A percentile compares a stretch with the other conserved stretches of the same genome.
phyloP scores from a whole-genome alignment of 2,797 vertebrate genomes.

The Peromyscus aztecus region DNA sequence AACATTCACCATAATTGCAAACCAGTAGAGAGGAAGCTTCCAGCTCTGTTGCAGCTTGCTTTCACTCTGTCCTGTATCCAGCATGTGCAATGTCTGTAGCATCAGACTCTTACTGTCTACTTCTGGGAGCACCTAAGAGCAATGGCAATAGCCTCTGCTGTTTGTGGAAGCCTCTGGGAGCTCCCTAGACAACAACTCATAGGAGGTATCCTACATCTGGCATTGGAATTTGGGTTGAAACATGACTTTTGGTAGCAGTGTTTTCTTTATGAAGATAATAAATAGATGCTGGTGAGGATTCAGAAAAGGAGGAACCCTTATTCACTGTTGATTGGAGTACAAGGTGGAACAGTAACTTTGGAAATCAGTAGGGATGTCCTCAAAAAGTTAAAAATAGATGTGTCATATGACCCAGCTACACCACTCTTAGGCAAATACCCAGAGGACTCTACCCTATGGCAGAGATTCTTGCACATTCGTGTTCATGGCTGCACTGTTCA shows the following conservation, averaged over 20 bases:
- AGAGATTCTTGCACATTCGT: neutral
- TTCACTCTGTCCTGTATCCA: neutral
- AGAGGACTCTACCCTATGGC: neutral
- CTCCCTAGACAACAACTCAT: neutral
- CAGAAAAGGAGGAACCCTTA: neutral
- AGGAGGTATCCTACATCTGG: neutral
- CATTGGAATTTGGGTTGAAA: neutral
- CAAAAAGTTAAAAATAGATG: neutral
- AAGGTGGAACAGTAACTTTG: neutral
- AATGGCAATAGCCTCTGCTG: neutral
- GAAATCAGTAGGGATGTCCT: neutral
- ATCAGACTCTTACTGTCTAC: neutral
- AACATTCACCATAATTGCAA: no score
- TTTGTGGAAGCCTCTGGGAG: neutral
- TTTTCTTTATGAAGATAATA: neutral
- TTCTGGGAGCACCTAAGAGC: neutral
- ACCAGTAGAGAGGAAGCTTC: neutral
- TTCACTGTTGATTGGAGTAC: neutral
- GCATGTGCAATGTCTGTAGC: neutral
- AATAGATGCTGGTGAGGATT: neutral
- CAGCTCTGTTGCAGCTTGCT: neutral
- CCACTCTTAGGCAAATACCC: neutral
- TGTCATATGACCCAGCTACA: neutral
- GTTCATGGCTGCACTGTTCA: neutral
- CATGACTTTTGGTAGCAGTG: neutral